Conservation (phyloP, 2,113 vertebrate genomes). For the Camelus bactrianus region DNA sequence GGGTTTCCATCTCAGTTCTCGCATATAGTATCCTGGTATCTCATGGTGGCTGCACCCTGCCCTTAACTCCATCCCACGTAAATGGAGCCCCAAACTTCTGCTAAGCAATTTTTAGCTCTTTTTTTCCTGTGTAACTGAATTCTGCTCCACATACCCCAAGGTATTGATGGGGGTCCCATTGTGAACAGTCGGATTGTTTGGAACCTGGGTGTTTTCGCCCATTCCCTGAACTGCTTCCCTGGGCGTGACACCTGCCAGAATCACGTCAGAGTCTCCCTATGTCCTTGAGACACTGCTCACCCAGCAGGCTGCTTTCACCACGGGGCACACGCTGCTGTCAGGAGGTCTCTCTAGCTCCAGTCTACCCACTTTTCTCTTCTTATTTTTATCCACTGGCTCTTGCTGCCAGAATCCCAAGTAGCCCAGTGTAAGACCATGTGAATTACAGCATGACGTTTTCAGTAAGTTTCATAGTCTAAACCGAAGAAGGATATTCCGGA, state of each 20-base stretch:
- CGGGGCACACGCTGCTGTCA: neutral
- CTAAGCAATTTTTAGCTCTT: neutral
- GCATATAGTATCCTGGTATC: neutral
- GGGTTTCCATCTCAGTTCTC: neutral
- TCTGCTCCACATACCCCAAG: neutral
- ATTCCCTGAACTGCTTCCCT: neutral
- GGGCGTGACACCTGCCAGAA: neutral
- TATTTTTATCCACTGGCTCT: neutral
- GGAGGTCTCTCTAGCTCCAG: neutral
- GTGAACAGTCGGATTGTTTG: neutral
- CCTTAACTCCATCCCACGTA: neutral
- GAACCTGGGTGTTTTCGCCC: neutral
- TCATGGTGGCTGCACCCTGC: neutral
- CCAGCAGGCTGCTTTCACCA: neutral
- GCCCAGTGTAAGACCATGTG: neutral
- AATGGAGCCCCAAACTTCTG: neutral
- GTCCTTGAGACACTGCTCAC: neutral
- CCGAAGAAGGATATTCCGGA: too few species aligned
- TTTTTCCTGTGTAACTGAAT: neutral
- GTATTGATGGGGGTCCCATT: neutral
- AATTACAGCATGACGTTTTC: neutral
- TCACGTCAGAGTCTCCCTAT: neutral
- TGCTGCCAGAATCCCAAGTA: neutral
- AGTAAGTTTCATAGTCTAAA: neutral
- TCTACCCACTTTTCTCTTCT: neutral